Conservation (phyloP, 1,140 invertebrate species). For the Eciton burchellii region DNA sequence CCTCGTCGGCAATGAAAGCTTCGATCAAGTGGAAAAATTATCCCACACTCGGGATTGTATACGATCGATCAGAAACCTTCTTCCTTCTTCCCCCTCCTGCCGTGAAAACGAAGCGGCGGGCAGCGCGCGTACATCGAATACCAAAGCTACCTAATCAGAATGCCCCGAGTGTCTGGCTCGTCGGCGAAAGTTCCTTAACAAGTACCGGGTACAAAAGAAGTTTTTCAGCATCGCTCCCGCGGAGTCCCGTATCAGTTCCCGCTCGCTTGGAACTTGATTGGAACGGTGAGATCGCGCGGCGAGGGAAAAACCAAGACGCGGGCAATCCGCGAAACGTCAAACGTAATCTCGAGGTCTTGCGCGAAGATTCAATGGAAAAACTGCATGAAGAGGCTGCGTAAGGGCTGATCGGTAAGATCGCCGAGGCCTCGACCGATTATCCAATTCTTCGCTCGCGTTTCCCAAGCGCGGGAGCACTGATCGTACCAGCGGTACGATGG, state of each 20-base stretch:
- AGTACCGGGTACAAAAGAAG: conserved; percentile 56
- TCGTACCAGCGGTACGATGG: not conserved
- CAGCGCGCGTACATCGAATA: conserved; percentile 49
- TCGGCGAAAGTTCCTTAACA: conserved; percentile 59
- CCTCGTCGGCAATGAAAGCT: conserved; percentile 24
- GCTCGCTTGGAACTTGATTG: conserved; percentile 1
- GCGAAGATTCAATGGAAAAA: not conserved
- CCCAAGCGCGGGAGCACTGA: conserved; percentile 17
- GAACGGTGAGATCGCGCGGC: not conserved
- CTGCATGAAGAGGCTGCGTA: too few relatives aligned
- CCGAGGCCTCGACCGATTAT: not conserved
- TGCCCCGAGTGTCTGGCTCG: conserved; percentile 49
- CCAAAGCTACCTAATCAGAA: conserved; percentile 54
- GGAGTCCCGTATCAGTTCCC: conserved; percentile 36
- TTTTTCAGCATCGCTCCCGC: conserved; percentile 33
- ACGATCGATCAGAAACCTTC: conserved; percentile 16
- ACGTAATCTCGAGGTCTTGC: too few relatives aligned
- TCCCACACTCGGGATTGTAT: not conserved
- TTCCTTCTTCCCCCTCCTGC: too few relatives aligned
- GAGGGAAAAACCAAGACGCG: too few relatives aligned
- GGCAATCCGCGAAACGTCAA: too few relatives aligned
- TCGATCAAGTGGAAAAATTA: conserved; percentile 14
- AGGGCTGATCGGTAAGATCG: too few relatives aligned
- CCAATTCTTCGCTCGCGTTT: not conserved
- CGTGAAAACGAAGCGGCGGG: conserved; percentile 60